These are phyloP conservation scores for Mormyrops boulengeri DNA, from an alignment of 2,797 vertebrate genomes.

Conservation along the genomic window DNA sequence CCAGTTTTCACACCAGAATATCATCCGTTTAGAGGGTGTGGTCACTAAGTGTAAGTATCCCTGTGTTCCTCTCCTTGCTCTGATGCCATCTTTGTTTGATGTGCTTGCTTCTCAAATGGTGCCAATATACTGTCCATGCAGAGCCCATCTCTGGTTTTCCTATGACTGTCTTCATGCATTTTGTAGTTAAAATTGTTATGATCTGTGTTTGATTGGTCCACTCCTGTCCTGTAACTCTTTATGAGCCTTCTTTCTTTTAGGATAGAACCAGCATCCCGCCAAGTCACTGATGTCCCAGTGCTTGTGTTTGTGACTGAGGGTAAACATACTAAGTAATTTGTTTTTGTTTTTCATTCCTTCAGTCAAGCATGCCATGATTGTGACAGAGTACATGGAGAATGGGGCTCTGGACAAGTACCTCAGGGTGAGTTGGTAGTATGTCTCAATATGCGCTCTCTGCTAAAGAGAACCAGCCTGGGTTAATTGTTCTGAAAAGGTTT, in stretches of 20 bases:
- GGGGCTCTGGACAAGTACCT: slow-evolving; percentile 90
- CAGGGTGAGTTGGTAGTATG: slow-evolving; percentile 56
- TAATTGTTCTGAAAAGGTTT: background rate
- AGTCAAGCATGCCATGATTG: slow-evolving; percentile 96
- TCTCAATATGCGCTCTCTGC: background rate
- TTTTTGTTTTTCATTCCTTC: slow-evolving; percentile 26
- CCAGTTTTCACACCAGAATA: slow-evolving; percentile 93
- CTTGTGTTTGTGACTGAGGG: background rate
- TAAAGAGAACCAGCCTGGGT: background rate
- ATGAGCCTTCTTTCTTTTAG: background rate
- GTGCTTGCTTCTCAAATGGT: background rate
- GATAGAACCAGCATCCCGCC: background rate
- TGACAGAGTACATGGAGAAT: slow-evolving; percentile 96
- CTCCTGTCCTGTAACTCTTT: background rate
- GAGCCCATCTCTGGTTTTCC: background rate
- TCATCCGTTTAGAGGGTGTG: slow-evolving; percentile 90
- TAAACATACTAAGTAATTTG: background rate
- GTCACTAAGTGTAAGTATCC: slow-evolving; percentile 83
- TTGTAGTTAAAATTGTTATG: background rate
- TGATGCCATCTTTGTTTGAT: background rate
- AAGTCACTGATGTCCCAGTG: background rate
- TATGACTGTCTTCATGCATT: background rate
- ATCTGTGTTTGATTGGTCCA: background rate
- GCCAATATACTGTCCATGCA: background rate
- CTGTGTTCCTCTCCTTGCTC: background rate